Evolutionary conservation across 2,888 invertebrate genomes (phyloP), one percentile per base, ranked within the genome.

Genomic region (Drosophila cognata): DNA sequence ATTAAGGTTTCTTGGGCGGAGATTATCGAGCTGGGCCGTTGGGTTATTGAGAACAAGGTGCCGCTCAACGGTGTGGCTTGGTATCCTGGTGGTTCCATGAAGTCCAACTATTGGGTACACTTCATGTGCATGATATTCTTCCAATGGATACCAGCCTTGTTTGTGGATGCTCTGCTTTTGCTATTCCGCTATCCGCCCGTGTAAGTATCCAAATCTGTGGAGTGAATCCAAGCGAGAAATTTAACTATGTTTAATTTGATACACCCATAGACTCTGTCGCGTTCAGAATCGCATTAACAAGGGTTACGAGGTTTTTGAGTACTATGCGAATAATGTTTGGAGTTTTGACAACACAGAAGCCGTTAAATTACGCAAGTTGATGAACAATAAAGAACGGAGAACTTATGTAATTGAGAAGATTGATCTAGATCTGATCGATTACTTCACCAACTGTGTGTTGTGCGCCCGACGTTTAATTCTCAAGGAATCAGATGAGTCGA

Each of bases 291-390:
- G 97, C 55, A 96, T 98, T 83, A 95, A 95, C 77, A 97, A 97
- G 93, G 97, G 98, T 0, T 97, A 98, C 89, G 97, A 97, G 88
- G 96, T 97, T 0, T 96, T 98, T 89, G 97, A 98, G 91, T 98
- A 98, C 92, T 98, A 98, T 93, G 97, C 98, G 0, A 97, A 96
- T 91, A 97, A 97, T 91, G 97, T 97, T 75, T 98, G 98, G 98
- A 96, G 96, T 89, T 97, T 98, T 92, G 95, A 95, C 52, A 97
- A 97, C 28, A 94, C 95, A 58, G 95, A 95, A 75, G 94, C 96
- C 0, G 92, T 95, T 11, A 91, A 93, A 10, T 81, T 96, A 0
- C 93, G 97, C 36, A 91, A 93, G 3, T 91, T 93, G 7, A 93
- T 97, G 80, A 97, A 97, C 88, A 94, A 94, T 0, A 94, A 93